A percentile compares a stretch with the other conserved stretches of the same genome.
Evolutionary conservation across 2,797 vertebrate genomes (phyloP).

Genomic region (Sitta carolinensis): DNA sequence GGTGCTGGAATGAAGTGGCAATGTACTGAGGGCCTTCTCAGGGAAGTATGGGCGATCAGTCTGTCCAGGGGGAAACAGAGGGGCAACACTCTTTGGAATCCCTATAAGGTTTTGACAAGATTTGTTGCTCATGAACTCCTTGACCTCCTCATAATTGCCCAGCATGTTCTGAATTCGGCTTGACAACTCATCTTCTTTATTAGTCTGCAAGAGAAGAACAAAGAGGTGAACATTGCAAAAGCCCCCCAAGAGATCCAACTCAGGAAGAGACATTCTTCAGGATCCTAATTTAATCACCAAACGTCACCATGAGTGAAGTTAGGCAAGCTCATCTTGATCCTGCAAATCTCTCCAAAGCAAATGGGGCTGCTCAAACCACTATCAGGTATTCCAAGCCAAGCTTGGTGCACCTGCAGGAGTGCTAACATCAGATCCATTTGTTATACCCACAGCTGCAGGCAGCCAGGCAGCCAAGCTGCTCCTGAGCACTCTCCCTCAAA

Average conservation of each 20-base stretch:
- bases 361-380: background rate
- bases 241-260: background rate
- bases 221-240: background rate
- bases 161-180: slow-evolving; percentile 91
- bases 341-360: background rate
- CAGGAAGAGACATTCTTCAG: background rate
- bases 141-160: slow-evolving; percentile 91
- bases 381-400: background rate
- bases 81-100: slow-evolving; percentile 58
- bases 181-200: slow-evolving; percentile 92
- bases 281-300: background rate
- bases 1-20: slow-evolving; percentile 75
- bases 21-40: slow-evolving; percentile 65
- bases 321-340: background rate
- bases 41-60: slow-evolving; percentile 56
- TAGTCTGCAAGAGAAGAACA: slow-evolving; percentile 79
- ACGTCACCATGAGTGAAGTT: background rate
- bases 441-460: background rate
- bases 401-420: background rate
- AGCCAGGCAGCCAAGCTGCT: background rate
- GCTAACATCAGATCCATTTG: background rate
- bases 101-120: slow-evolving; percentile 71
- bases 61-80: slow-evolving; percentile 66
- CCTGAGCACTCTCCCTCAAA: background rate
- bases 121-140: slow-evolving; percentile 77